phyloP scores from a whole-genome alignment of 2,888 invertebrate genomes.

The Pogonocherus hispidulus region DNA sequence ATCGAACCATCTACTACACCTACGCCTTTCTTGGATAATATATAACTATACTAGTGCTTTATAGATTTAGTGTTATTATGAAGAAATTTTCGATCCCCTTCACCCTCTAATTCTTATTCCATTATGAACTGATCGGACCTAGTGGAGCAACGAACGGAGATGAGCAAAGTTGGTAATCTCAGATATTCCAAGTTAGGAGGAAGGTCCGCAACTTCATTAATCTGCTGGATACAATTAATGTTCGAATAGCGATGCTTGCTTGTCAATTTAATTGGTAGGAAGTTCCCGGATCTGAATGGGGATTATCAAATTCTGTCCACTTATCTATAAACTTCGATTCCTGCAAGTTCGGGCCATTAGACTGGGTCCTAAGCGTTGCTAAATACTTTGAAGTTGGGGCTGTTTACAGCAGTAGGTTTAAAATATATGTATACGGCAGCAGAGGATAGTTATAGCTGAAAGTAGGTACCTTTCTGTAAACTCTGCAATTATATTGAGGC shows the following conservation, averaged over 20 bases:
- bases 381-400: not conserved
- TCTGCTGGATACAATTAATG: constrained; percentile 67
- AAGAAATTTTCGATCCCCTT: no score
- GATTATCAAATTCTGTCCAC: constrained; percentile 63
- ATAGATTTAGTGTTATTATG: no score
- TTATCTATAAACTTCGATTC: constrained; percentile 25
- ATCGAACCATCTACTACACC: no score
- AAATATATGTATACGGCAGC: no score
- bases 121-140: constrained; percentile 25
- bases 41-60: no score
- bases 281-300: constrained; percentile 58
- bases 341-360: not conserved
- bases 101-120: not conserved
- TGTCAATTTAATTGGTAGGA: constrained; percentile 63
- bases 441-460: no score
- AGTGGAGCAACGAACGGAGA: constrained; percentile 37
- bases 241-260: constrained; percentile 62
- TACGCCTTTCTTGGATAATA: no score
- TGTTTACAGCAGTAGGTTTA: not conserved
- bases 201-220: constrained; percentile 67
- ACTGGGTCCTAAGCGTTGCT: not conserved
- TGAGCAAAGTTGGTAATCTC: constrained; percentile 61
- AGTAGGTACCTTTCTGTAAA: no score
- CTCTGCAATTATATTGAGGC: no score
- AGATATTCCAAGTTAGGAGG: constrained; percentile 62